These are phyloP conservation scores for Hemicentrotus pulcherrimus DNA, from an alignment of 35 echinoderm and acorn worm genomes.

Conservation along the genomic window DNA sequence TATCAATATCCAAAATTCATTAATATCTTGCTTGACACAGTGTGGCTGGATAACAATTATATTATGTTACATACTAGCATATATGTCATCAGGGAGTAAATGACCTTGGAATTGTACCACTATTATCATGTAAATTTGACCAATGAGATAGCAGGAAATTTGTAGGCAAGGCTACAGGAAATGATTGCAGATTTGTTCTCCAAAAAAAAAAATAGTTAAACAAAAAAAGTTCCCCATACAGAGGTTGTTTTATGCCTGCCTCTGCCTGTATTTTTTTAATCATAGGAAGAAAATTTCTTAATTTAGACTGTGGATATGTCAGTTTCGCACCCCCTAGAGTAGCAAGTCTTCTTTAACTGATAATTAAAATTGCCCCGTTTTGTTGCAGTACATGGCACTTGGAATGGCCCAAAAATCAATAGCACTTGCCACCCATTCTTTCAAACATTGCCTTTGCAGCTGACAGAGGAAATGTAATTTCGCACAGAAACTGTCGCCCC, in stretches of 20 bases:
- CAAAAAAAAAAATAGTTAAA: not conserved
- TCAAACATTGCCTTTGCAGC: constrained; percentile 9
- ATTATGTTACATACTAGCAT: no score
- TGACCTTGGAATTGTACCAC: not conserved
- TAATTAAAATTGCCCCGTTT: not conserved
- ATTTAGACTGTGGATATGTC: not conserved
- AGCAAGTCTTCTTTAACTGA: not conserved
- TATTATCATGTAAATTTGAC: not conserved
- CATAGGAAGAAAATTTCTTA: not conserved
- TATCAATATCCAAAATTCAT: no score
- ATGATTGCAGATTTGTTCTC: not conserved
- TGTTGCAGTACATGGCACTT: not conserved
- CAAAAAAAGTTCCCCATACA: not conserved
- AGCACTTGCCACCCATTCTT: constrained; percentile 16
- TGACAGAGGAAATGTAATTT: constrained; percentile 11
- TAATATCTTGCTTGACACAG: no score
- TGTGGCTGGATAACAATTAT: no score
- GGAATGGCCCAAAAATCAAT: not conserved
- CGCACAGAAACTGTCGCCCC: not conserved
- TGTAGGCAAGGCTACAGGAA: not conserved
- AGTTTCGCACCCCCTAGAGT: not conserved
- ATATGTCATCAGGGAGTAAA: no score
- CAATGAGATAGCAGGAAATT: not conserved
- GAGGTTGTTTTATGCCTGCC: not conserved
- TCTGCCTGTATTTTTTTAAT: not conserved